phyloP scores from a whole-genome alignment of 2,113 vertebrate species.

The Reinhardtius hippoglossoides region DNA sequence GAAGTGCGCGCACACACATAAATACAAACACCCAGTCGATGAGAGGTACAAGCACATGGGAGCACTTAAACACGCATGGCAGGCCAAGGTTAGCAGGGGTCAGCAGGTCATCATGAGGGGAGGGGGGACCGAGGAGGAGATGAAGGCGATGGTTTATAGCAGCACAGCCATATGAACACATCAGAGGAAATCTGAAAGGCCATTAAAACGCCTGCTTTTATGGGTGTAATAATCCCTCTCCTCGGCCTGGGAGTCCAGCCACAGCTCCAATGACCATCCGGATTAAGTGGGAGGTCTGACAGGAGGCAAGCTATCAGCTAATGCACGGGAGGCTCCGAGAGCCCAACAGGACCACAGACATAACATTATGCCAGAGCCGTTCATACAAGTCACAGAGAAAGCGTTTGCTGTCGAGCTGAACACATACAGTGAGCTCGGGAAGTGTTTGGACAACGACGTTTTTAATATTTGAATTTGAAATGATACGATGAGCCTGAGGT shows the following conservation, averaged over 20 bases:
- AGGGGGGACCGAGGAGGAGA: not conserved
- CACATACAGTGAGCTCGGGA: not conserved
- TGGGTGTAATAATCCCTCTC: conserved; percentile 78
- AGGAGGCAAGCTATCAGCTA: conserved; percentile 73
- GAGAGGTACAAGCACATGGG: conserved; percentile 45
- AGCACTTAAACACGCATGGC: conserved; percentile 56
- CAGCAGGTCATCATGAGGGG: conserved; percentile 50
- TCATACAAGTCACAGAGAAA: conserved; percentile 37
- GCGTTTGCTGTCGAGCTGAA: conserved; percentile 7
- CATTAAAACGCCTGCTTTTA: conserved; percentile 82
- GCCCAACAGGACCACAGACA: conserved; percentile 59
- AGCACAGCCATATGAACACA: conserved; percentile 72
- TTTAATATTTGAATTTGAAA: conserved; percentile 30
- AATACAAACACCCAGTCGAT: conserved; percentile 44
- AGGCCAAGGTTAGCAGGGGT: conserved; percentile 70
- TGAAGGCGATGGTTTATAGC: conserved; percentile 73
- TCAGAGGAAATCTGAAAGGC: conserved; percentile 76
- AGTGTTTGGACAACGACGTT: conserved; percentile 14
- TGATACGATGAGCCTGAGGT: conserved; percentile 3
- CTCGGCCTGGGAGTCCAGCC: conserved; percentile 66
- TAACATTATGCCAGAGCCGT: conserved; percentile 37
- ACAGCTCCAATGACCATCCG: conserved; percentile 60
- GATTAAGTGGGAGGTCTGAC: conserved; percentile 76
- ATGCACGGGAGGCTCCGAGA: conserved; percentile 60
- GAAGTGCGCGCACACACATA: conserved; percentile 15